These are phyloP conservation scores for Semnornis frantzii DNA, from an alignment of 2,113 vertebrate species.

Conservation along the genomic window DNA sequence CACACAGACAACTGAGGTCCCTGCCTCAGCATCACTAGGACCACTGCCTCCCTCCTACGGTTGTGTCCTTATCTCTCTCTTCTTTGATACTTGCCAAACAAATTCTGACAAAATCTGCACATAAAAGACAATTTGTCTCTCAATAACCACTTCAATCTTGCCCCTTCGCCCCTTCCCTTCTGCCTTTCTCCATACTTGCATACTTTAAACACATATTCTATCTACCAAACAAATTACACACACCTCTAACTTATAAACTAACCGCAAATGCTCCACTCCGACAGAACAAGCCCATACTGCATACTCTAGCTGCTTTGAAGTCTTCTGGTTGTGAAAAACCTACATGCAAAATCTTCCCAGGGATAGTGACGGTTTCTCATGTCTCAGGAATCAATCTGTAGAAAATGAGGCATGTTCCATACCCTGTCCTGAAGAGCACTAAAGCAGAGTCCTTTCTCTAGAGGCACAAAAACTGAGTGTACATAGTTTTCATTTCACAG, in stretches of 20 bases:
- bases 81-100: too few species aligned
- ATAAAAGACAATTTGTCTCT: not conserved
- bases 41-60: too few species aligned
- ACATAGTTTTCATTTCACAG: not conserved
- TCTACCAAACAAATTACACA: not conserved
- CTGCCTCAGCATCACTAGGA: too few species aligned
- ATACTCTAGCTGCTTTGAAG: not conserved
- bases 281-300: not conserved
- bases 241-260: not conserved
- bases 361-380: rapidly evolving
- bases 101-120: too few species aligned
- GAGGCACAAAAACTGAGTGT: not conserved
- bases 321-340: not conserved
- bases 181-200: not conserved
- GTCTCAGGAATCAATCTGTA: not conserved
- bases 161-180: not conserved
- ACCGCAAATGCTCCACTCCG: not conserved
- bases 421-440: not conserved
- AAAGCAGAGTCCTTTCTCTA: not conserved
- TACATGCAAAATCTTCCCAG: not conserved
- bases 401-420: rapidly evolving
- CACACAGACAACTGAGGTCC: too few species aligned
- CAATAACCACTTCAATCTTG: not conserved
- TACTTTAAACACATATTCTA: not conserved
- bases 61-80: too few species aligned